These are phyloP conservation scores for Aurelia sp. DNA, from an alignment of 30 jellyfish, hydroid and myxozoan genomes.

Conservation along the genomic window DNA sequence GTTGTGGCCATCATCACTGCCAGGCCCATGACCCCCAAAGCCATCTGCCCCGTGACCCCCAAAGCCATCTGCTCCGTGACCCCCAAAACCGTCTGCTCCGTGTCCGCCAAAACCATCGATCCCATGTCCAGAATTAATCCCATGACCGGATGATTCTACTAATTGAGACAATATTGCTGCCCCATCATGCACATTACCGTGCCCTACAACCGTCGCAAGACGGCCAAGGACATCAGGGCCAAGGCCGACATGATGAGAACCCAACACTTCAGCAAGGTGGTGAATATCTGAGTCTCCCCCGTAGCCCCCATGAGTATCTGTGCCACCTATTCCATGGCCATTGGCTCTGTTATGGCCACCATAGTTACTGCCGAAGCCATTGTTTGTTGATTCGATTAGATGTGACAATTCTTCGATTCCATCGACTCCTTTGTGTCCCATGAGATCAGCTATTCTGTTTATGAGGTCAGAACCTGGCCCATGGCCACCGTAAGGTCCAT, in stretches of 20 bases:
- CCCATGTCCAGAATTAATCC: not conserved
- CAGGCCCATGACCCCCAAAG: slow-evolving; percentile 52
- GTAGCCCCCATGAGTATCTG: slow-evolving; percentile 30
- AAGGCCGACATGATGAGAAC: slow-evolving; percentile 55
- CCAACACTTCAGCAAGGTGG: slow-evolving; percentile 27
- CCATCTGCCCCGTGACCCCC: slow-evolving; percentile 21
- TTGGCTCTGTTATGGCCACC: slow-evolving; percentile 28
- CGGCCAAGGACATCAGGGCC: slow-evolving; percentile 43
- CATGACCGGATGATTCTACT: slow-evolving; percentile 67
- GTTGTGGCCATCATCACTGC: slow-evolving; percentile 23
- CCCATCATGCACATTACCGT: slow-evolving; percentile 84
- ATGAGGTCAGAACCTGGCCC: slow-evolving; percentile 24
- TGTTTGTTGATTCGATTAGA: slow-evolving; percentile 28
- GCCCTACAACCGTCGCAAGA: slow-evolving; percentile 80
- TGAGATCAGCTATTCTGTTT: not conserved
- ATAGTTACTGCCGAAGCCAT: slow-evolving; percentile 46
- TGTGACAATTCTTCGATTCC: slow-evolving; percentile 32
- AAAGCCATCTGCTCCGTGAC: not conserved
- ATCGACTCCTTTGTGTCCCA: slow-evolving; percentile 34
- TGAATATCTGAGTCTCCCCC: slow-evolving; percentile 39
- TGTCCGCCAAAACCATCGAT: not conserved
- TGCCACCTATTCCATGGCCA: slow-evolving; percentile 31
- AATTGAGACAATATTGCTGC: slow-evolving; percentile 60
- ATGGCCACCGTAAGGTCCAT: slow-evolving; percentile 22
- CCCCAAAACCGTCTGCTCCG: not conserved